A percentile compares a stretch with the other conserved stretches of the same genome.
These are phyloP conservation scores for Apis laboriosa DNA, from an alignment of 1,140 invertebrate species.

Conservation along the genomic window DNA sequence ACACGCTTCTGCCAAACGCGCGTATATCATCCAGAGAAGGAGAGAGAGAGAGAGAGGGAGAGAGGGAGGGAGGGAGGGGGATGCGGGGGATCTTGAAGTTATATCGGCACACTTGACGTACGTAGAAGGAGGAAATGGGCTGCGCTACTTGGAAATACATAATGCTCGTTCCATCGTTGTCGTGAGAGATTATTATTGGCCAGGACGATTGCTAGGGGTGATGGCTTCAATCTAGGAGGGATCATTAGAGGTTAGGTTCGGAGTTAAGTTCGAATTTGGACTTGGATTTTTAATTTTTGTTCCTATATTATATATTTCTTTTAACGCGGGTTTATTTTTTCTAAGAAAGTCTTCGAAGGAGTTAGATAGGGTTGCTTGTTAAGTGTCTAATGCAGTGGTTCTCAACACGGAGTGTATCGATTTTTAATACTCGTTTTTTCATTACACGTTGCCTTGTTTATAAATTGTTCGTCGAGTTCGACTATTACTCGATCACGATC, in stretches of 20 bases:
- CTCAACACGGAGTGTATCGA: too few relatives aligned
- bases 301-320: too few relatives aligned
- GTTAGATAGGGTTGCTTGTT: too few relatives aligned
- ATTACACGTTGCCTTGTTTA: too few relatives aligned
- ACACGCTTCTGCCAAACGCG: slow-evolving; percentile 23
- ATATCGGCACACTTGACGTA: slow-evolving; percentile 5
- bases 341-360: too few relatives aligned
- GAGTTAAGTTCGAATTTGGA: background rate
- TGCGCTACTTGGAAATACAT: slow-evolving; percentile 6
- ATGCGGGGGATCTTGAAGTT: background rate
- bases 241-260: too few relatives aligned
- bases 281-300: too few relatives aligned
- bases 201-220: background rate
- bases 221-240: background rate
- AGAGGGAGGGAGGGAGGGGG: background rate
- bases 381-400: too few relatives aligned
- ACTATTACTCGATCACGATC: too few relatives aligned
- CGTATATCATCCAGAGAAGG: slow-evolving; percentile 27
- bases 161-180: slow-evolving; percentile 20
- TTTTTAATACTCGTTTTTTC: too few relatives aligned
- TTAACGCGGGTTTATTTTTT: too few relatives aligned
- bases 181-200: slow-evolving; percentile 9
- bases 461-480: too few relatives aligned
- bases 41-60: background rate
- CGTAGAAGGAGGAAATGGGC: background rate